These are phyloP conservation scores for Lamellibrachia columna DNA, from an alignment of 2,888 invertebrate species.

Conservation along the genomic window DNA sequence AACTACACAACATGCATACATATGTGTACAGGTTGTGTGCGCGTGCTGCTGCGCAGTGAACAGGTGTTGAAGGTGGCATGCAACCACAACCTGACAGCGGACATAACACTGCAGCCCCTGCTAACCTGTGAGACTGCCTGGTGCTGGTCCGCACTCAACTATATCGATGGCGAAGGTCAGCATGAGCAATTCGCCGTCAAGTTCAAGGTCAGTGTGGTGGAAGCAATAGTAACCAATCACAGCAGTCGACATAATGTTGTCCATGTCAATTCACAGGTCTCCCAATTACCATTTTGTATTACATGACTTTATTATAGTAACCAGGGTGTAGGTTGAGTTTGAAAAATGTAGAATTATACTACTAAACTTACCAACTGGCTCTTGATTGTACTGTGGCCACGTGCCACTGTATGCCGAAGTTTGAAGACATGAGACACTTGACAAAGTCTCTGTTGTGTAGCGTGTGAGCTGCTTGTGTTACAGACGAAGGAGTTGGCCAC, in stretches of 20 bases:
- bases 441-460: not conserved
- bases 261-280: not conserved
- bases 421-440: not conserved
- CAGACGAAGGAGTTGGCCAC: constrained; percentile 75
- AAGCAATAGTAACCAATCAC: not conserved
- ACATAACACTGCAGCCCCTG: constrained; percentile 79
- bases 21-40: constrained; percentile 66
- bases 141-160: constrained; percentile 84
- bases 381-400: too few species aligned
- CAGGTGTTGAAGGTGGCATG: constrained; percentile 79
- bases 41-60: constrained; percentile 76
- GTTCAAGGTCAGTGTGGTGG: constrained; percentile 56
- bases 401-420: too few species aligned
- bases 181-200: constrained; percentile 59
- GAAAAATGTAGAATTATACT: not conserved
- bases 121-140: constrained; percentile 80
- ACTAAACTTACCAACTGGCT: too few species aligned
- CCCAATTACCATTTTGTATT: not conserved
- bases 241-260: not conserved
- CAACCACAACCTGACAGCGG: constrained; percentile 81
- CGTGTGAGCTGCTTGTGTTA: constrained; percentile 14
- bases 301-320: not conserved
- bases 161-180: constrained; percentile 73
- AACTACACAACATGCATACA: constrained; percentile 70
- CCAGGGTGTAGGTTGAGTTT: not conserved